Evolutionary conservation across 2,888 invertebrate genomes (phyloP), one percentile per base, ranked within the genome.

Genomic region (Dione juno): DNA sequence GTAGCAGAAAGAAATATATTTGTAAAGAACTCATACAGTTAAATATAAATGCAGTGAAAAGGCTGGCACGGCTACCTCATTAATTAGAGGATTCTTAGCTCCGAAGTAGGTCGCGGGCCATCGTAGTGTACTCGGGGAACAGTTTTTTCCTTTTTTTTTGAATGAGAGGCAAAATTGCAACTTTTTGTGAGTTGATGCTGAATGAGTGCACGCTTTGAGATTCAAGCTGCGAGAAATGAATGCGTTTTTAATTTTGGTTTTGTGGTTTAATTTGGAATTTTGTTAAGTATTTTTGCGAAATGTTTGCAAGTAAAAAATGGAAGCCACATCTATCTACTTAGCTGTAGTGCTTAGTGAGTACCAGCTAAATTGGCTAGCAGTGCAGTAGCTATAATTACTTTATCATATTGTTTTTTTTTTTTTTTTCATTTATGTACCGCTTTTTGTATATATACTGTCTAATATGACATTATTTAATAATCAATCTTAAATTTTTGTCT

Each of bases 41-140:
- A 65, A 72, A 70, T 65, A 63, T 67, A 66, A 70, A 72, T 72
- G 67, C 45, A 45, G 66, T 52, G 72, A 74, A 69, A 74, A 72
- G 70, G 70, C 74, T 74, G 72, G 74, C 72, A 74, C 74, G 65
- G 61, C 69, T 67, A 74, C 72, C 74, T 74, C 74, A 74, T 74
- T 72, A 74, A 74, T 74, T 72, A 74, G 70, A 72, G 68, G 72
- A 72, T 74, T 74, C 74, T 74, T 72, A 64, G 19, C 52, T 57
- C 57, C 54, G 67, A 74, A 72, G 70, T 72, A 72, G 74, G 74
- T 74, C 74, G 72, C 70, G 70, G 68, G 63, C 70, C 72, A 72
- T 66, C 69, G 70, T 48, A 66, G 64, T 67, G 67, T 68, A 66
- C 72, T 74, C 66, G 61, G 54, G 57, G 40, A 64, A 69, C 77